Percentiles rank a stretch among this genome's conserved stretches.
phyloP scores from a whole-genome alignment of 2,113 vertebrate genomes.

The Neomonachus schauinslandi region DNA sequence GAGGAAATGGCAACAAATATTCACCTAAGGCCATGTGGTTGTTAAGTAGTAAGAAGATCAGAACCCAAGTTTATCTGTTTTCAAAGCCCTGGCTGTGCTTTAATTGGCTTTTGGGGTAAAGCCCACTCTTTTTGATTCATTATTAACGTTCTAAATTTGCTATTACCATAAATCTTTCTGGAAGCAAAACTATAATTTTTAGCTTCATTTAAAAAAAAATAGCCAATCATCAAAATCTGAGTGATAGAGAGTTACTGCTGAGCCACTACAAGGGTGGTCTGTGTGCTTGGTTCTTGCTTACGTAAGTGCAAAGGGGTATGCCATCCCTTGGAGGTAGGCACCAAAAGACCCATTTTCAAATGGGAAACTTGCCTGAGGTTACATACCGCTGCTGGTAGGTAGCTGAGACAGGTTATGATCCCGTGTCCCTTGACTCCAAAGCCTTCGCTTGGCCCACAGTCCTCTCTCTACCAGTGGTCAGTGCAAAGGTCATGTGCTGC shows the following conservation, averaged over 20 bases:
- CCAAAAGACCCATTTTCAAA: neutral
- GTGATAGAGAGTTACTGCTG: neutral
- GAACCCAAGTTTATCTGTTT: neutral
- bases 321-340: neutral
- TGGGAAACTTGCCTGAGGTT: neutral
- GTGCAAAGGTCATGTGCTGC: neutral
- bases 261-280: neutral
- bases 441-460: neutral
- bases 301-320: neutral
- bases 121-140: neutral
- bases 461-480: neutral
- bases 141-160: conserved; percentile 10
- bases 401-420: neutral
- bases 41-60: neutral
- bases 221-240: neutral
- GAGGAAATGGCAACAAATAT: neutral
- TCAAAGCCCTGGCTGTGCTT: neutral
- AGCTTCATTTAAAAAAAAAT: neutral
- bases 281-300: neutral
- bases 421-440: neutral
- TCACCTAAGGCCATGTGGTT: neutral
- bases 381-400: neutral
- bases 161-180: neutral
- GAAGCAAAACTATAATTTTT: neutral
- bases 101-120: neutral